These are phyloP conservation scores for Anabacerthia variegaticeps DNA, from an alignment of 2,797 vertebrate genomes.

Conservation along the genomic window DNA sequence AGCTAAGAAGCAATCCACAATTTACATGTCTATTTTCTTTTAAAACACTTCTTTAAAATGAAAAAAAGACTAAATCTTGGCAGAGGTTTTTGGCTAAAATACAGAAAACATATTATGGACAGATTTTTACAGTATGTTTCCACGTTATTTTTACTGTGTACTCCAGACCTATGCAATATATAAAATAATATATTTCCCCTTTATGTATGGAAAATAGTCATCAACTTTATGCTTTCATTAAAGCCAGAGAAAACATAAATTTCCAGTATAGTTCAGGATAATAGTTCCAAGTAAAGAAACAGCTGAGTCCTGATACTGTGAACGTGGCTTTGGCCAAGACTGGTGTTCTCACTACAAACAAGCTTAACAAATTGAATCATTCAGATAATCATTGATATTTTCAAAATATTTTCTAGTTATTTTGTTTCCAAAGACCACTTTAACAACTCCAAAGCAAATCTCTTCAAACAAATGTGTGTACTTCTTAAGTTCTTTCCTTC, in stretches of 20 bases:
- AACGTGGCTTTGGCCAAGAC: not conserved
- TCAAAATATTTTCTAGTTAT: not conserved
- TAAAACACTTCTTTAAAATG: not conserved
- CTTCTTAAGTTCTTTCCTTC: not conserved
- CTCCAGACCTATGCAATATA: not conserved
- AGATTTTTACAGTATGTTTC: conserved; percentile 21
- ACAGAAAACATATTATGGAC: not conserved
- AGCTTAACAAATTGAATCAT: not conserved
- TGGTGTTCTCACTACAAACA: not conserved
- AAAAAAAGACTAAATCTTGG: not conserved
- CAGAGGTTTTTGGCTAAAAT: not conserved
- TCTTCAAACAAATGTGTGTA: not conserved
- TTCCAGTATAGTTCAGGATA: not conserved
- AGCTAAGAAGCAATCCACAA: not conserved
- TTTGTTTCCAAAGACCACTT: not conserved
- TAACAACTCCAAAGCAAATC: not conserved
- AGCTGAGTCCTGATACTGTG: not conserved
- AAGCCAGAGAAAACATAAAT: not conserved
- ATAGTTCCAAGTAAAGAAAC: not conserved
- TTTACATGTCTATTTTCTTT: conserved; percentile 3
- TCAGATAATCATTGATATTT: not conserved
- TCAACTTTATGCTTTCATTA: not conserved
- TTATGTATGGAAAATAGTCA: conserved; percentile 1
- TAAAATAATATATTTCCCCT: not conserved
- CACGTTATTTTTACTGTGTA: not conserved